phyloP scores from a whole-genome alignment of 1,140 invertebrate species.

The Achroia grisella region DNA sequence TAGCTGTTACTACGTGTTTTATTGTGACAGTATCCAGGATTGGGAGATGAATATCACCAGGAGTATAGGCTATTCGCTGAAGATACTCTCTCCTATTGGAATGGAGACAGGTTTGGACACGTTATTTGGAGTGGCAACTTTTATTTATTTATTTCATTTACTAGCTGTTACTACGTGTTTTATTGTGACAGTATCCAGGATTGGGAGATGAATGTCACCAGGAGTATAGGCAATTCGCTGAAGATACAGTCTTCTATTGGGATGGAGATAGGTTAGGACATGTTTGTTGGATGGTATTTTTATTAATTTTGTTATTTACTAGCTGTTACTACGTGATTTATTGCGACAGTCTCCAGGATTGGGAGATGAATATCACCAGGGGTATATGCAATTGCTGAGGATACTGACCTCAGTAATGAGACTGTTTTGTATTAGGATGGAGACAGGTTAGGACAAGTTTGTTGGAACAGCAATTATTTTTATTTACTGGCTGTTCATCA shows the following conservation, averaged over 20 bases:
- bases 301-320: neutral
- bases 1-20: conserved; percentile 8
- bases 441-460: conserved; percentile 28
- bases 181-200: conserved; percentile 22
- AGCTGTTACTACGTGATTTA: conserved; percentile 8
- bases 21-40: conserved; percentile 22
- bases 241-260: conserved; percentile 52
- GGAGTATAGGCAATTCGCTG: conserved; percentile 30
- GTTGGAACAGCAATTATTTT: no score
- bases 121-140: neutral
- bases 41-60: conserved; percentile 24
- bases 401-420: no score
- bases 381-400: conserved; percentile 36
- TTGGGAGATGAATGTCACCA: conserved; percentile 24
- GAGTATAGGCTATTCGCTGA: conserved; percentile 33
- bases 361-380: conserved; percentile 25
- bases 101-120: conserved; percentile 35
- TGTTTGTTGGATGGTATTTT: neutral
- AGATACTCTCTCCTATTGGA: conserved; percentile 48
- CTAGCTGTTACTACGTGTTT: conserved; percentile 2
- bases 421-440: conserved; percentile 55
- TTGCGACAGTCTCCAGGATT: conserved; percentile 21
- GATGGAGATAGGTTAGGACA: conserved; percentile 36
- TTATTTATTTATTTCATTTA: neutral
- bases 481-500: no score